phyloP scores from a whole-genome alignment of 2,113 vertebrate species.

The Saguinus imperator region DNA sequence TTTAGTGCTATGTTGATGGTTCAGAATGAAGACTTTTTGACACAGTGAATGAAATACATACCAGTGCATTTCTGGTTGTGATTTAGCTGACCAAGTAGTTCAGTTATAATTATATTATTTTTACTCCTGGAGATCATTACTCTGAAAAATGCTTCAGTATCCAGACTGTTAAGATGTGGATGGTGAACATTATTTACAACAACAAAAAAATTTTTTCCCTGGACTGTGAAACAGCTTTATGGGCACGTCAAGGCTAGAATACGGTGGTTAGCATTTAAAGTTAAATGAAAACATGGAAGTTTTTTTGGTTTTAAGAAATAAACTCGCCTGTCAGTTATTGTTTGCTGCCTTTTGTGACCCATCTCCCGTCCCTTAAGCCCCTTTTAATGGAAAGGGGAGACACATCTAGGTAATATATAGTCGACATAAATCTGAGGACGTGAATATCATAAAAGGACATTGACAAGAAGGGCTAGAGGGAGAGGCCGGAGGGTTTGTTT shows the following conservation, averaged over 20 bases:
- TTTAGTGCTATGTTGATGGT: constrained; percentile 82
- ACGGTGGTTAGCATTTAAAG: constrained; percentile 76
- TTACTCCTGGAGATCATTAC: constrained; percentile 84
- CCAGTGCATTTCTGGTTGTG: constrained; percentile 79
- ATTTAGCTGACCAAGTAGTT: constrained; percentile 81
- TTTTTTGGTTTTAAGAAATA: constrained; percentile 58
- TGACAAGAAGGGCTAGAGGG: not conserved
- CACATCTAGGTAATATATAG: not conserved
- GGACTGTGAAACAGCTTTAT: constrained; percentile 72
- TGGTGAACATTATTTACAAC: constrained; percentile 78
- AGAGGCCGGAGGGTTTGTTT: not conserved
- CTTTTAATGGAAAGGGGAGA: not conserved
- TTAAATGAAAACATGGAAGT: constrained; percentile 75
- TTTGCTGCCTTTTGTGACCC: constrained; percentile 24
- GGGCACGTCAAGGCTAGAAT: constrained; percentile 72
- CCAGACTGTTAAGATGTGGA: constrained; percentile 78
- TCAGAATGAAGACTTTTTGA: constrained; percentile 82
- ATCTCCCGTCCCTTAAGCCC: constrained; percentile 18
- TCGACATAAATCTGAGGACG: not conserved
- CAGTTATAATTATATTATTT: constrained; percentile 86
- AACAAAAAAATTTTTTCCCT: constrained; percentile 70
- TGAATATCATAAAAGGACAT: not conserved
- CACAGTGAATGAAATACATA: constrained; percentile 79
- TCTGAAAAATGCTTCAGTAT: constrained; percentile 78
- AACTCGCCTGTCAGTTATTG: not conserved